These are phyloP conservation scores for Agelaius tricolor DNA, from an alignment of 2,113 vertebrate species.

Conservation along the genomic window DNA sequence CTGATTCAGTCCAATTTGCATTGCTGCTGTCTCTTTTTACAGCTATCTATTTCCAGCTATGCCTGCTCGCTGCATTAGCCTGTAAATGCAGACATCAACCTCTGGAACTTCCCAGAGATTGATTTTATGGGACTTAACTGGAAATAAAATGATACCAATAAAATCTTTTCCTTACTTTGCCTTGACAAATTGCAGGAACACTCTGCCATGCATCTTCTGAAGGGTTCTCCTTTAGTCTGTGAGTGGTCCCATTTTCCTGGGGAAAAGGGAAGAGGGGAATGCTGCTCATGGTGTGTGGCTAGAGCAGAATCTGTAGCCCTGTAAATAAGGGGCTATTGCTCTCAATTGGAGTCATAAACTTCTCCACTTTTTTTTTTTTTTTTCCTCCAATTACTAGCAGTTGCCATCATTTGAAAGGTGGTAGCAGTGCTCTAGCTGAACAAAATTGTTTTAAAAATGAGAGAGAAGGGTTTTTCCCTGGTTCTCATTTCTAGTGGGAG, in stretches of 20 bases:
- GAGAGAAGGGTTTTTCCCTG: background rate
- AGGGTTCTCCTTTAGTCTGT: background rate
- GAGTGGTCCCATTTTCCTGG: background rate
- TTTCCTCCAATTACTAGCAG: background rate
- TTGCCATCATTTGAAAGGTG: background rate
- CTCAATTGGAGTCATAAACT: background rate
- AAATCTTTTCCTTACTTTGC: conserved; percentile 45
- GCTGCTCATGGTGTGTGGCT: background rate
- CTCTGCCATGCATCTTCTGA: background rate
- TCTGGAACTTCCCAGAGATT: conserved; percentile 48
- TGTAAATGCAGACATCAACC: conserved; percentile 21
- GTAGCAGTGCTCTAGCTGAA: background rate
- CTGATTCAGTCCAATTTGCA: conserved; percentile 49
- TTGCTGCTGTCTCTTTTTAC: conserved; percentile 30
- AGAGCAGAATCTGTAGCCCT: background rate
- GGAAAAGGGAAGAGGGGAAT: background rate
- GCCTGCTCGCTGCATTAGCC: background rate
- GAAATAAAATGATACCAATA: conserved; percentile 62
- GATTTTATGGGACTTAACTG: conserved; percentile 55
- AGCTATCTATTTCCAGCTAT: conserved; percentile 1
- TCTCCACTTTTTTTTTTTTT: background rate
- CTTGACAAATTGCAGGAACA: conserved; percentile 21
- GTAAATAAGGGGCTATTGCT: background rate
- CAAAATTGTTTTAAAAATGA: background rate
- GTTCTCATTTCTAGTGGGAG: background rate